Percentiles rank a stretch among this genome's conserved stretches.
Evolutionary conservation across 1,140 invertebrate genomes (phyloP).

Genomic region (Halesus radiatus): DNA sequence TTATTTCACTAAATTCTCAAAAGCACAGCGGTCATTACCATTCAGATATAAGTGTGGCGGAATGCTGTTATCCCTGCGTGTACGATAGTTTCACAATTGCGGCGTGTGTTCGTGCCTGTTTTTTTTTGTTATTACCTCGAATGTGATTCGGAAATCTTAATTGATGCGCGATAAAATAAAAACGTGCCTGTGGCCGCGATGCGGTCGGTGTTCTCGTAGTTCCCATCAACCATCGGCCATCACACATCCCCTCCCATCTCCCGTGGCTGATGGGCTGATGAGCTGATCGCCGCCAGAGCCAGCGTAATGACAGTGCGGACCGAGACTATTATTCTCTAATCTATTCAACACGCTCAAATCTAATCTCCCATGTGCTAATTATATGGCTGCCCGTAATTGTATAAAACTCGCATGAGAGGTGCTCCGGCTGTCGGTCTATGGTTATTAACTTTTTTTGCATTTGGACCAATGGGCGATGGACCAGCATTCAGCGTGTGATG

Average conservation of each 20-base stretch:
- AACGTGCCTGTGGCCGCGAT: slow-evolving; percentile 10
- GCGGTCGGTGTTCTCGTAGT: neutral
- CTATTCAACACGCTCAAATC: neutral
- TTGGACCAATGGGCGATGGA: no score
- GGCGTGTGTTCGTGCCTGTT: slow-evolving; percentile 27
- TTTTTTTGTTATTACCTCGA: slow-evolving; percentile 33
- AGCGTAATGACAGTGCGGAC: slow-evolving; percentile 1
- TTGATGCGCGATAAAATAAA: slow-evolving; percentile 39
- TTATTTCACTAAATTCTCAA: slow-evolving; percentile 49
- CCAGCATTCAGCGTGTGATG: no score
- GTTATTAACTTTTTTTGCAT: no score
- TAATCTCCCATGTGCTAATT: slow-evolving; percentile 10
- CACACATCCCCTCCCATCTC: neutral
- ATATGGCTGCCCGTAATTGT: neutral
- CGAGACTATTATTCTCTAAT: neutral
- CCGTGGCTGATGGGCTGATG: neutral
- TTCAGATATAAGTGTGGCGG: slow-evolving; percentile 43
- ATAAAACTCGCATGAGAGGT: neutral
- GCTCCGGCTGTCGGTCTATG: neutral
- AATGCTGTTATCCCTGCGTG: slow-evolving; percentile 40
- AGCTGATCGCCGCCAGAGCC: no score
- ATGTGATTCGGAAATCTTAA: slow-evolving; percentile 41
- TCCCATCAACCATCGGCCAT: neutral
- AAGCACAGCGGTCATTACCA: slow-evolving; percentile 48
- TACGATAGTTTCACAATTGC: slow-evolving; percentile 38